These are phyloP conservation scores for Heliconius cydno DNA, from an alignment of 2,888 invertebrate species.

Conservation along the genomic window DNA sequence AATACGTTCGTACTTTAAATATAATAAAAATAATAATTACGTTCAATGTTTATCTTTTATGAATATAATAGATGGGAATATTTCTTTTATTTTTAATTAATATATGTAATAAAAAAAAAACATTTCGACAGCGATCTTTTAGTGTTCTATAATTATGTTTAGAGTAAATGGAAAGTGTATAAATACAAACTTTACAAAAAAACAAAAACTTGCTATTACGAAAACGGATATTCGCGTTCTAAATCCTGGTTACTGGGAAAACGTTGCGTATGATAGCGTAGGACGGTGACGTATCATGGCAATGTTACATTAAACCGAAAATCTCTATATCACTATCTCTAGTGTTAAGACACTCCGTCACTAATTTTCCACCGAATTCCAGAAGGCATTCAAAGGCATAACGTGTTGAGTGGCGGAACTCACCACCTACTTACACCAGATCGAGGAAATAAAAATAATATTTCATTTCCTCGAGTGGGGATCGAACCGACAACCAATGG, in stretches of 20 bases:
- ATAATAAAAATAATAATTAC: conserved; percentile 1
- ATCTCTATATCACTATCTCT: no score
- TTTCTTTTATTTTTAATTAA: not conserved
- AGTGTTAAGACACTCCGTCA: no score
- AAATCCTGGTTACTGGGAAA: conserved; percentile 26
- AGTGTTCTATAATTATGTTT: not conserved
- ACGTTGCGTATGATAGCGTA: conserved; percentile 42
- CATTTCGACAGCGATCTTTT: not conserved
- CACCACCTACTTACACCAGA: no score
- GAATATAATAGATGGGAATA: not conserved
- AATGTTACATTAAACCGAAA: conserved; percentile 50
- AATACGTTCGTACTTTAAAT: not conserved
- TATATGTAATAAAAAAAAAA: not conserved
- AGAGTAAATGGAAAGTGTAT: not conserved
- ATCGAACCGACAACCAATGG: no score
- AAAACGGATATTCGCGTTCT: conserved; percentile 14
- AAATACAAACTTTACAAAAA: not conserved
- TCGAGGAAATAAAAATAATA: no score
- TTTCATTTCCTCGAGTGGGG: no score
- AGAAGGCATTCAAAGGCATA: no score
- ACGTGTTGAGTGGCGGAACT: no score
- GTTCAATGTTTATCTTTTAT: not conserved
- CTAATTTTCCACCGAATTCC: no score
- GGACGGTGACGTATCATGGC: conserved; percentile 48
- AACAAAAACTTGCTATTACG: not conserved